Evolutionary conservation across 1,140 invertebrate species (phyloP).

Genomic region (Drosophila bocki): DNA sequence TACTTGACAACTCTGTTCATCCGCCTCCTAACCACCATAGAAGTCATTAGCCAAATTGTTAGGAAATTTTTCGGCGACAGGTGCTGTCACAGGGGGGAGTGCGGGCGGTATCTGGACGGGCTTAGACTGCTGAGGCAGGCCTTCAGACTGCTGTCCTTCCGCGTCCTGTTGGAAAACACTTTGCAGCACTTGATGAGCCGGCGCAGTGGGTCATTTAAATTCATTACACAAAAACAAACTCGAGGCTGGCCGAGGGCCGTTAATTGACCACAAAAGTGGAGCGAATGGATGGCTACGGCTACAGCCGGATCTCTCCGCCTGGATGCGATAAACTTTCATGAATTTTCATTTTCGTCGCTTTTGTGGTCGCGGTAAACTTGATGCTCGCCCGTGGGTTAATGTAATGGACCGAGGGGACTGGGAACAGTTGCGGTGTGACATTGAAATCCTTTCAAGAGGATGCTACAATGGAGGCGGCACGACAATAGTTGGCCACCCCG

Average conservation of each 20-base stretch:
- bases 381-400: slow-evolving; percentile 65
- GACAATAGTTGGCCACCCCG: slow-evolving; percentile 58
- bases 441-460: slow-evolving; percentile 75
- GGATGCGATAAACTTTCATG: slow-evolving; percentile 62
- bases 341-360: slow-evolving; percentile 76
- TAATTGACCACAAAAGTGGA: slow-evolving; percentile 82
- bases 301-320: slow-evolving; percentile 19
- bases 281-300: slow-evolving; percentile 11
- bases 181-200: slow-evolving; percentile 55
- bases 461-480: slow-evolving; percentile 34
- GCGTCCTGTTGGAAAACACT: slow-evolving; percentile 52
- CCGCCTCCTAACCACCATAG: neutral
- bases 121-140: slow-evolving; percentile 43
- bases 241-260: slow-evolving; percentile 57
- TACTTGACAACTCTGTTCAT: slow-evolving; percentile 4
- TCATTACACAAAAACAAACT: slow-evolving; percentile 75
- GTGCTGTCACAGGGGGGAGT: slow-evolving; percentile 62
- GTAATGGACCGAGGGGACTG: slow-evolving; percentile 48
- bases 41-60: slow-evolving; percentile 82
- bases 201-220: slow-evolving; percentile 78
- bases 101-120: slow-evolving; percentile 21
- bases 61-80: slow-evolving; percentile 72
- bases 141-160: neutral
- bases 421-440: slow-evolving; percentile 57
- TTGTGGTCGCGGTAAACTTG: slow-evolving; percentile 66